Base-by-base conservation (phyloP, 2,113 vertebrate genomes). In the Perccottus glenii region DNA sequence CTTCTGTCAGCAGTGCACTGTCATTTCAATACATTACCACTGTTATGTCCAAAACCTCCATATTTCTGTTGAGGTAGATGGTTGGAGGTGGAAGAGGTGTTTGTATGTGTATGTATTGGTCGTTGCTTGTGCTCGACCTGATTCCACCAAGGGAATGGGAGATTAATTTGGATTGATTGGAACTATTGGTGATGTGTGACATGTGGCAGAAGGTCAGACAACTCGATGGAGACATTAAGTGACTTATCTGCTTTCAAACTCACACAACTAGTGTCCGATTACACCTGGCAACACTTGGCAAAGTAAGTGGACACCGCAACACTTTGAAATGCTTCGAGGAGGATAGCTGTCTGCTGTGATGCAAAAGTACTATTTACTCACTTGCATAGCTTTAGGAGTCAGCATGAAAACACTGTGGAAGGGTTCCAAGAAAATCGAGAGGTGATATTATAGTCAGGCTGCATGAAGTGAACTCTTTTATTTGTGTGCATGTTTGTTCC, bases 161-260 rank as follows among this genome's bases (percentile, higher is more conserved):
- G 75, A 88, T 84, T 77, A 44, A 70, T 72, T n/a, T 57, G 40
- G 60, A 82, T 69, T 70, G 75, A 85, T 84, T 72, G 73, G 73
- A 76, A 43, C 64, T 75, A 82, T 77, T 38, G 65, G 70, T n/a
- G 67, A 79, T 79, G 51, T 5, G 72, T 69, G 64, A 60, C 61
- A 73, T 60, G 69, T 64, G 38, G 44, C 42, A 42, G 59, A 61
- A 45, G 70, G 82, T 87, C 80, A 67, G 68, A 53, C 15, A 62
- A 67, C 53, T 80, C 68, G 19, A 52, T 76, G 38, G 52, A 80
- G 75, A 77, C 78, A 19, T 66, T 35, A 65, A 74, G 46, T 60
- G 67, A 70, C 84, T 81, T 65, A 58, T 74, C n/a, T 72, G 61
- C 60, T 45, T 52, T 27, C 38, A 11, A 69, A 69, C 49, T 65